These are phyloP conservation scores for Oeneis ivallda DNA, from an alignment of 2,888 invertebrate genomes.

Conservation along the genomic window DNA sequence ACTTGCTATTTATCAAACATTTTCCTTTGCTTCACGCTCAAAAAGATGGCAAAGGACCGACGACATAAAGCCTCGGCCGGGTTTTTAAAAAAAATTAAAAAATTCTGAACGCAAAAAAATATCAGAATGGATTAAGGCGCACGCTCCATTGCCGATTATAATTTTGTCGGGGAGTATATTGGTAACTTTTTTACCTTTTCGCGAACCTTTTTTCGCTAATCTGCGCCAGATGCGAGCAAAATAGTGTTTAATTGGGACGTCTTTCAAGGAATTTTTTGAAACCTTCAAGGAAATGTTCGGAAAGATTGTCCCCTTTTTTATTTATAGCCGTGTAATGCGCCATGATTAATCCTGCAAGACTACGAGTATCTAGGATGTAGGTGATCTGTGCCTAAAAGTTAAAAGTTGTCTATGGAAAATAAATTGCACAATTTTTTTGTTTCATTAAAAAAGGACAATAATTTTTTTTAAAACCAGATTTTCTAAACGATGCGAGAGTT, in stretches of 20 bases:
- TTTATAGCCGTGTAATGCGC: conserved; percentile 15
- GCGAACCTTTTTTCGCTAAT: conserved; percentile 48
- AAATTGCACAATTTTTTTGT: not conserved
- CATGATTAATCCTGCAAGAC: not conserved
- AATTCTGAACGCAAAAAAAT: conserved; percentile 48
- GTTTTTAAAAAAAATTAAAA: conserved; percentile 39
- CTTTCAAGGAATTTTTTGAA: conserved; percentile 41
- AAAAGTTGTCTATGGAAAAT: conserved; percentile 1
- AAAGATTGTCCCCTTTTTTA: conserved; percentile 1
- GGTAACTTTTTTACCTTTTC: conserved; percentile 50
- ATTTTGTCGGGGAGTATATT: conserved; percentile 56
- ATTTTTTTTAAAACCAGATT: not conserved
- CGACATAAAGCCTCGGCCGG: conserved; percentile 50
- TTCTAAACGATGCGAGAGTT: not conserved
- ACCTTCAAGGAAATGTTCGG: conserved; percentile 46
- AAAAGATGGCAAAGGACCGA: conserved; percentile 55
- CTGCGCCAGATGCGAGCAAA: conserved; percentile 64
- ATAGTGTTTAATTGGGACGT: conserved; percentile 71
- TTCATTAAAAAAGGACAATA: not conserved
- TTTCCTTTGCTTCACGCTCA: conserved; percentile 40
- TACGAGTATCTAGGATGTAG: too few species aligned
- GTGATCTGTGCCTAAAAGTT: not conserved
- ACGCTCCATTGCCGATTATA: conserved; percentile 76
- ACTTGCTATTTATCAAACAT: conserved; percentile 30
- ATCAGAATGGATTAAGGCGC: conserved; percentile 65